Evolutionary conservation across 35 echinoderm and acorn worm species (phyloP).

Genomic region (Heliocidaris erythrogramma): DNA sequence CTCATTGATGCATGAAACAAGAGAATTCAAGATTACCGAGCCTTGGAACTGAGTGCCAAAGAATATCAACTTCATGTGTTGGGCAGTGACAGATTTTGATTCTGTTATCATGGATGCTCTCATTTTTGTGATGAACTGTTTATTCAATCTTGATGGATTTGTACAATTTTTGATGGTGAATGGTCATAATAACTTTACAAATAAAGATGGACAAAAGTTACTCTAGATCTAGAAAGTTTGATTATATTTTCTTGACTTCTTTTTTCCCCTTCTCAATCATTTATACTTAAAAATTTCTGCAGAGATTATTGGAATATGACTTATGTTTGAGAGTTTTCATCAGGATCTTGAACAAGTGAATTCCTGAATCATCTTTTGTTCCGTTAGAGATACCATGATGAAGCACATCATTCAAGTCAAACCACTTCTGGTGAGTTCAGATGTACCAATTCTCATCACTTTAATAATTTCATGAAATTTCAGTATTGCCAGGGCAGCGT

Average conservation of each 20-base stretch:
- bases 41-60: background rate
- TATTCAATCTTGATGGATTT: background rate
- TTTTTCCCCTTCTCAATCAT: background rate
- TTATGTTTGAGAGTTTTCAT: background rate
- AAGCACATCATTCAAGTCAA: background rate
- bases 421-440: background rate
- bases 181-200: background rate
- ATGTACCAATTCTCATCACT: no score
- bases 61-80: background rate
- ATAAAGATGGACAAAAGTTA: no score
- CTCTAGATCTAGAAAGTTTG: background rate
- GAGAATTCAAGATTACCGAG: background rate
- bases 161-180: background rate
- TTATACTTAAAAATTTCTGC: background rate
- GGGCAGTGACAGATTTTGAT: background rate
- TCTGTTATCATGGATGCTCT: no score
- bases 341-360: background rate
- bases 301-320: background rate
- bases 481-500: no score
- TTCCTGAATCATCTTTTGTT: background rate
- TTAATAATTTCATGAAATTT: no score
- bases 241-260: background rate
- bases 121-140: background rate
- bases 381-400: background rate
- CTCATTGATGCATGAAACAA: background rate